A percentile compares a stretch with the other conserved stretches of the same genome.
Evolutionary conservation across 2,797 vertebrate species (phyloP).

Genomic region (Euthynnus affinis): DNA sequence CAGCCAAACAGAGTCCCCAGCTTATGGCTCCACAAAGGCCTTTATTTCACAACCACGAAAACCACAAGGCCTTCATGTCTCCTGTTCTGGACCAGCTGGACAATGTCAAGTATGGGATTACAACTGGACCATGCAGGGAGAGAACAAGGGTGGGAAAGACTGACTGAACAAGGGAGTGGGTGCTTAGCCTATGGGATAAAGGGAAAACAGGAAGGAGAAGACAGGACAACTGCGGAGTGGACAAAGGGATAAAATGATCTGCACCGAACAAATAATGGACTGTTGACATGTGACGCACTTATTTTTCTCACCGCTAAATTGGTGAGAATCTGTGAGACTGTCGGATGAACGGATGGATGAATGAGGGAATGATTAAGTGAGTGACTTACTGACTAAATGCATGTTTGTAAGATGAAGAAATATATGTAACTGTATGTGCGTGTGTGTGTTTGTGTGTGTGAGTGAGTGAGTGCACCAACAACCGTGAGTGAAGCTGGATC

Average conservation of each 20-base stretch:
- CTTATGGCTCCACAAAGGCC: constrained; percentile 51
- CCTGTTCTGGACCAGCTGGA: constrained; percentile 71
- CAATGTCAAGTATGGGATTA: constrained; percentile 73
- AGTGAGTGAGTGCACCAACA: constrained; percentile 70
- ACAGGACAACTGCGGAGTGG: constrained; percentile 47
- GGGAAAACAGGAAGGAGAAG: constrained; percentile 62
- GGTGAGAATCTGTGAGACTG: constrained; percentile 68
- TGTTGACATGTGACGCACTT: constrained; percentile 81
- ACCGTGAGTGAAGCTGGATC: constrained; percentile 81
- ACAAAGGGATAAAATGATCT: constrained; percentile 68
- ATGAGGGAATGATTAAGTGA: constrained; percentile 51
- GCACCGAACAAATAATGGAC: constrained; percentile 68
- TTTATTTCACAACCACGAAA: constrained; percentile 61
- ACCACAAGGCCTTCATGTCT: constrained; percentile 67
- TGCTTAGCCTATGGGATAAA: constrained; percentile 64
- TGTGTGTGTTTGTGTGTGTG: constrained; percentile 38
- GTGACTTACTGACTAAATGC: constrained; percentile 64
- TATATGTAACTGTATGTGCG: constrained; percentile 56
- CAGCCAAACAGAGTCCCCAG: constrained; percentile 56
- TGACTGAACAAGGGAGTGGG: constrained; percentile 70
- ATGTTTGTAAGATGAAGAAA: constrained; percentile 56
- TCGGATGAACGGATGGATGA: constrained; percentile 52
- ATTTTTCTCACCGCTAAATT: constrained; percentile 75
- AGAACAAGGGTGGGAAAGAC: constrained; percentile 59
- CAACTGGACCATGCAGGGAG: constrained; percentile 69